These are phyloP conservation scores for Paedocypris sp. DNA, from an alignment of 2,113 vertebrate genomes.

Conservation along the genomic window DNA sequence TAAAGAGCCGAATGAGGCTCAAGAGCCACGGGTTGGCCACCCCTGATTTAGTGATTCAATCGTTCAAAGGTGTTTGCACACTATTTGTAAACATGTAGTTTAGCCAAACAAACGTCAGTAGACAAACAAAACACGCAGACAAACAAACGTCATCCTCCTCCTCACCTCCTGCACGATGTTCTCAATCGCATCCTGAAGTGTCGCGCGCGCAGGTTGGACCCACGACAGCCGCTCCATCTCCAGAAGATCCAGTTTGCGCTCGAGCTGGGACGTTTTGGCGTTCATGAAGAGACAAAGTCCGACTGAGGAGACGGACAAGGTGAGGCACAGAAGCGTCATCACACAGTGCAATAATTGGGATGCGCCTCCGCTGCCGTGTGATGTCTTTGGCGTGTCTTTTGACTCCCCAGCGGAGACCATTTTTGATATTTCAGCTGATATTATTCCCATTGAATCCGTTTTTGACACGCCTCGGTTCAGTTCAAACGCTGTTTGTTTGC, in stretches of 20 bases:
- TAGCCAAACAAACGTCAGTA: background rate
- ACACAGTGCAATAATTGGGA: conserved; percentile 5
- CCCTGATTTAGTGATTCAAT: no score
- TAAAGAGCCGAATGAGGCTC: no score
- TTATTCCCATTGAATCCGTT: background rate
- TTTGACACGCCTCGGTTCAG: background rate
- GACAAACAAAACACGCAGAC: background rate
- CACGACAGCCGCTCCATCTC: conserved; percentile 48
- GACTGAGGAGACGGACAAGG: conserved; percentile 50
- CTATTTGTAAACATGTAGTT: no score
- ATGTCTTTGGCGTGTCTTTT: background rate
- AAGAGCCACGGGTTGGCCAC: no score
- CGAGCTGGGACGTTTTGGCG: conserved; percentile 59
- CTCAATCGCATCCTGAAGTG: conserved; percentile 60
- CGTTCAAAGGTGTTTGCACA: no score
- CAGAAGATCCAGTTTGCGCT: conserved; percentile 56
- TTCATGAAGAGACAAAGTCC: conserved; percentile 61
- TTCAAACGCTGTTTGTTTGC: background rate
- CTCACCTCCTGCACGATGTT: conserved; percentile 65
- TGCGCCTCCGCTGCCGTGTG: background rate
- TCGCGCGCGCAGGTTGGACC: conserved; percentile 19
- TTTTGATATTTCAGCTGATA: background rate
- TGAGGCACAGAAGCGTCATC: conserved; percentile 43
- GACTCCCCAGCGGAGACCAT: conserved; percentile 17
- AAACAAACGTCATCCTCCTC: background rate